Conservation (phyloP, 2,797 vertebrate genomes). For the Alca torda region DNA sequence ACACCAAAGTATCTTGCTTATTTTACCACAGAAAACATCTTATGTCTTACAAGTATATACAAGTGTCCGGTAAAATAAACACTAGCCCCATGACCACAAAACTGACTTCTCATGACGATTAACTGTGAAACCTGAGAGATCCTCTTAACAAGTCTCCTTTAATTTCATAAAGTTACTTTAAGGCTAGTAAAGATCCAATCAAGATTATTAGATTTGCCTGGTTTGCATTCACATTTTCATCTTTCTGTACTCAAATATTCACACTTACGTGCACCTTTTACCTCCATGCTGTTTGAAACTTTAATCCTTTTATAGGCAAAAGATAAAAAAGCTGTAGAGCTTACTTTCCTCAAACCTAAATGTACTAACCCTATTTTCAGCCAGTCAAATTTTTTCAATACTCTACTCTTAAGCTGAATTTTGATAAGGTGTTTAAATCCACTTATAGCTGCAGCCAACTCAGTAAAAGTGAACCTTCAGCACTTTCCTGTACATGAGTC, state of each 20-base stretch:
- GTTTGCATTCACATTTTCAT: neutral
- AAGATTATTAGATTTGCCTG: neutral
- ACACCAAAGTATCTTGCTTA: neutral
- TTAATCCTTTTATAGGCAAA: neutral
- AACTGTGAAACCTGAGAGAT: neutral
- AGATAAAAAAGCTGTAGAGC: neutral
- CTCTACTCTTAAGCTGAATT: neutral
- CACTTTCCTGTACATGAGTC: neutral
- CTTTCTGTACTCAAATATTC: neutral
- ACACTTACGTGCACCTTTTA: neutral
- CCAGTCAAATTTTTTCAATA: neutral
- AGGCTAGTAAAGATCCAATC: neutral
- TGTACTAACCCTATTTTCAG: accelerated
- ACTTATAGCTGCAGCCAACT: neutral
- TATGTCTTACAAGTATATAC: neutral
- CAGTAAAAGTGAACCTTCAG: neutral
- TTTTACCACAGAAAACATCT: neutral
- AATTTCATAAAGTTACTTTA: neutral
- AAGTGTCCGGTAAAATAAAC: neutral
- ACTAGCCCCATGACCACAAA: neutral
- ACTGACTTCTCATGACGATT: neutral
- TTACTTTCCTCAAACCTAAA: neutral
- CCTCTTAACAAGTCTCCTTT: neutral
- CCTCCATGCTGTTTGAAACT: neutral
- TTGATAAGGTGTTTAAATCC: neutral